Percentiles rank a stretch among this genome's conserved stretches.
Conservation (phyloP, 2,888 invertebrate species). For the Orthosia cruda region DNA sequence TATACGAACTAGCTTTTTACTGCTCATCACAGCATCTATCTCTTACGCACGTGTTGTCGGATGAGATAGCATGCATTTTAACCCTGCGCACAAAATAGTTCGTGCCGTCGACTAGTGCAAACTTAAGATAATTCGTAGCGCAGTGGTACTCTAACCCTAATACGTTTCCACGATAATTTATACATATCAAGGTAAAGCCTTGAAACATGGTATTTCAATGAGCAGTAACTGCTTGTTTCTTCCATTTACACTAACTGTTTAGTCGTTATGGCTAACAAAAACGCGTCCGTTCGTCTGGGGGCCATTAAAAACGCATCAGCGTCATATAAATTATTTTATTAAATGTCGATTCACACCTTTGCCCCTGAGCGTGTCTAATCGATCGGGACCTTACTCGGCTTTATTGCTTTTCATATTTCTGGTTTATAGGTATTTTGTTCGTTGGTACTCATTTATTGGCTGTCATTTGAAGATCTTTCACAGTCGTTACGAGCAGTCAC, state of each 20-base stretch:
- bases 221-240: conserved; percentile 43
- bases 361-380: conserved; percentile 83
- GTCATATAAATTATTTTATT: conserved; percentile 88
- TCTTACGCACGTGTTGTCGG: too few species aligned
- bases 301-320: conserved; percentile 90
- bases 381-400: conserved; percentile 74
- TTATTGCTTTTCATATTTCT: conserved; percentile 68
- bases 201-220: conserved; percentile 46
- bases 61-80: too few species aligned
- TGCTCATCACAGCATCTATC: too few species aligned
- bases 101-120: too few species aligned
- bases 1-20: too few species aligned
- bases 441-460: neutral
- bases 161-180: conserved; percentile 13
- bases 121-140: neutral
- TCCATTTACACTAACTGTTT: conserved; percentile 59
- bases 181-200: conserved; percentile 29
- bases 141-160: neutral
- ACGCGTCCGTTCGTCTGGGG: conserved; percentile 66
- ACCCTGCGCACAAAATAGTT: too few species aligned
- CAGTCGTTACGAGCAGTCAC: too few species aligned
- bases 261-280: conserved; percentile 65
- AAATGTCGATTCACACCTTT: conserved; percentile 90
- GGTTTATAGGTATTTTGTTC: conserved; percentile 23
- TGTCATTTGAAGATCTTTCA: too few species aligned